Evolutionary conservation across 1,140 invertebrate species (phyloP), one percentile per base, ranked within the genome.

Genomic region (Fopius arisanus): DNA sequence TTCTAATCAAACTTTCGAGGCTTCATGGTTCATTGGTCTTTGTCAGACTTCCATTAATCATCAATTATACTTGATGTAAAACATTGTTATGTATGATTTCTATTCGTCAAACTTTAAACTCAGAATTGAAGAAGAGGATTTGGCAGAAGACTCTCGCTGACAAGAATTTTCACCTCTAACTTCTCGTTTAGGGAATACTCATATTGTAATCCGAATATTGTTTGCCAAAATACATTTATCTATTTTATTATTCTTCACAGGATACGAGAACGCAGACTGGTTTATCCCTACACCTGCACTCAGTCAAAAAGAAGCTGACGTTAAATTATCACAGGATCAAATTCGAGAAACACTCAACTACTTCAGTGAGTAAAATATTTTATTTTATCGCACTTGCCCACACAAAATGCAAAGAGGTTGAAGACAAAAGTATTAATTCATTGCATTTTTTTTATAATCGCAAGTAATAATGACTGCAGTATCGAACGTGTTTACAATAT

Each of bases 311-410:
- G 91, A 94, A 74, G 90, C 90, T 66, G 95, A 96, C 81, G 89
- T 95, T 76, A 94, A 95, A 81, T 90, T 98, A 73, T 96, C 96
- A 65, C 94, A 95, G 87, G 96, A 98, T 87, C 96, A 97, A 89
- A 96, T 97, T 85, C 93, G 95, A 87, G 96, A 98, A 89, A 97
- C 96, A 54, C 92, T 99, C 73, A 97, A 98, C 90, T 98, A 98
- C 91, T 98, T 98, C 89, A 92, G 97, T 98, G 89, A 97, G 96
- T 97, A 66, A 37, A 59, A 7, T 4, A 12, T 48, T 19, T 16
- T 16, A 48, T 48, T 48, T 48, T 7, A 16, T 19, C 16, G n/a
- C 2, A 19, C 16, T 48, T 19, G 7, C 14, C 5, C 2, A 59
- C n/a, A 37, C 33, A 37, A 37, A 28, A 12, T 12, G 54, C 23